Evolutionary conservation across 2,797 vertebrate genomes (phyloP), one percentile per base, ranked within the genome.

Genomic region (Enteromius mattozi): DNA sequence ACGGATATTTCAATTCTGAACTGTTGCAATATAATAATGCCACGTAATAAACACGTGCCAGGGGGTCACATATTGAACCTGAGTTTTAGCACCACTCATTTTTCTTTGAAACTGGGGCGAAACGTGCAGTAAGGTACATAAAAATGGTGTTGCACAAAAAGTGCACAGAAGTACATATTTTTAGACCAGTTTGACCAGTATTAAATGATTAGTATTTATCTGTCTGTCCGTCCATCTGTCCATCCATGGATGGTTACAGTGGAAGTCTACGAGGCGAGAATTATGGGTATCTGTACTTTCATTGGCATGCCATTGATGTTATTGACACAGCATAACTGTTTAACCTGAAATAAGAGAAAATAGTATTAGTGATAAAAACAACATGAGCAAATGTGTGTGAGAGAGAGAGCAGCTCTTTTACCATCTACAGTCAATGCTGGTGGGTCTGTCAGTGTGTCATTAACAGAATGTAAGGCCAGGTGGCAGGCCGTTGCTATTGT

Each of bases 401-500:
- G n/a, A n/a, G n/a, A n/a, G n/a, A n/a, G n/a, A 30, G 51, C 40
- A 40, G 9, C 33, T 85, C 14, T 78, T 54, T 87, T 80, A 81
- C 71, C 85, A 86, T 83, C 68, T 83, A 83, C 45, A 83, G 85
- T 84, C 71, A 84, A 76, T 81, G 71, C 71, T 69, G 74, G 61
- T 61, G 81, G 33, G 30, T 54, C 71, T 71, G 61, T 63, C 75
- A 68, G 14, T 27, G 75, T 74, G 51, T 72, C 69, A 77, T n/a
- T 77, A 63, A 66, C 47, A 81, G 84, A 74, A 56, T 84, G 66
- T 66, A 21, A 30, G 63, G 21, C 37, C 82, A 78, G 79, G 79
- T 86, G 78, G 83, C 40, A 65, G 45, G 40, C 51, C 59, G 51
- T 56, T 19, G 16, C 69, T 68, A 49, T 78, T 68, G 59, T 56